These are phyloP conservation scores for Vireo altiloquus DNA, from an alignment of 2,113 vertebrate genomes.

Conservation along the genomic window DNA sequence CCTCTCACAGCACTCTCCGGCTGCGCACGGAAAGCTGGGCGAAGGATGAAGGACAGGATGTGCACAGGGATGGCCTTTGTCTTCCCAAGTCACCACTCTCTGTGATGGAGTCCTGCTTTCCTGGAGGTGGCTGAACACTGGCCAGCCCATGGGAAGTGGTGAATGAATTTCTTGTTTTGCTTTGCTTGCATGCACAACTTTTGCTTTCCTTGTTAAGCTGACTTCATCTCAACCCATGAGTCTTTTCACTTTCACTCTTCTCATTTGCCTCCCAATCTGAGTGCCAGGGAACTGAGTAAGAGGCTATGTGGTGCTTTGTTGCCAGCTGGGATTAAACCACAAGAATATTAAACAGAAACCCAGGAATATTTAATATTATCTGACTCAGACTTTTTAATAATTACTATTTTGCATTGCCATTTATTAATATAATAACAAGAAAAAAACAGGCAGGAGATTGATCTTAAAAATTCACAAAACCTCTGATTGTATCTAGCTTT, in stretches of 20 bases:
- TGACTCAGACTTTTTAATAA: not conserved
- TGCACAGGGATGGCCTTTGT: not conserved
- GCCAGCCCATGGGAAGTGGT: not conserved
- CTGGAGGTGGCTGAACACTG: not conserved
- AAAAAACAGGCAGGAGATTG: not conserved
- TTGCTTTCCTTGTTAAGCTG: not conserved
- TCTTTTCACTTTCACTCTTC: not conserved
- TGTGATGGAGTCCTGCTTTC: not conserved
- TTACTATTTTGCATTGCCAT: not conserved
- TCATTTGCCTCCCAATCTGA: not conserved
- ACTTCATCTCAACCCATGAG: not conserved
- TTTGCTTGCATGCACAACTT: not conserved
- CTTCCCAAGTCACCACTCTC: fast-evolving
- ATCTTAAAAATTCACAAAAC: not conserved
- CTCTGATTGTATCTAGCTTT: not conserved
- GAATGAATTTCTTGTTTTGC: not conserved
- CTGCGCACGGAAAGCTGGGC: fast-evolving
- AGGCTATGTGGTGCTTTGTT: not conserved
- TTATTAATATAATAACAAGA: not conserved
- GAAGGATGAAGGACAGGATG: too few relatives aligned
- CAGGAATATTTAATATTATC: not conserved
- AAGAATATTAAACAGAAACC: not conserved
- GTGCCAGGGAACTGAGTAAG: not conserved
- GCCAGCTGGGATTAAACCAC: not conserved
- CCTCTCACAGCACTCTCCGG: not conserved